Evolutionary conservation across 2,888 invertebrate species (phyloP).

Genomic region (Allolobophora icterica): DNA sequence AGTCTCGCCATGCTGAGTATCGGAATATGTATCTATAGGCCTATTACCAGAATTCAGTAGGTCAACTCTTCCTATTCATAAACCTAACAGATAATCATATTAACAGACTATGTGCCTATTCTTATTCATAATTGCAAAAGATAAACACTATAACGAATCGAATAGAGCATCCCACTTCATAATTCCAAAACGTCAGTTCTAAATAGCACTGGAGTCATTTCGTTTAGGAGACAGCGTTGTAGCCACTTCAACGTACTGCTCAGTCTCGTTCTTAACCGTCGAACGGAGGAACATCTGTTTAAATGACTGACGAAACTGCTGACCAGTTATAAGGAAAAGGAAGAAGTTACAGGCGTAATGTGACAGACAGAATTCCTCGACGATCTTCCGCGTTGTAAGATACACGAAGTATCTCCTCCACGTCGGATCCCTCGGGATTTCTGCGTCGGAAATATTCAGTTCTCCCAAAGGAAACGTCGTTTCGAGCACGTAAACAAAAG

Average conservation of each 20-base stretch:
- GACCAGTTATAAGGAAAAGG: constrained; percentile 56
- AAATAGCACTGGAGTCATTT: not conserved
- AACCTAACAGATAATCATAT: too few species aligned
- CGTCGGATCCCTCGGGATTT: constrained; percentile 51
- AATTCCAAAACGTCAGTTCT: not conserved
- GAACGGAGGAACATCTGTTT: not conserved
- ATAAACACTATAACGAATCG: too few species aligned
- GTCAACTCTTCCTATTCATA: too few species aligned
- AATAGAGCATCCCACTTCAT: too few species aligned
- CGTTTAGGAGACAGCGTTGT: not conserved
- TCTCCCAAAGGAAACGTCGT: constrained; percentile 53
- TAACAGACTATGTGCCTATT: too few species aligned
- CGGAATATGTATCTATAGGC: too few species aligned
- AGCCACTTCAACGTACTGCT: not conserved
- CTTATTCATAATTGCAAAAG: too few species aligned
- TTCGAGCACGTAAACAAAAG: constrained; percentile 59
- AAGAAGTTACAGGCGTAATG: constrained; percentile 60
- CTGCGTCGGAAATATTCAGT: constrained; percentile 48
- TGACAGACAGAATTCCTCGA: constrained; percentile 57
- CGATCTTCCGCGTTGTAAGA: constrained; percentile 52
- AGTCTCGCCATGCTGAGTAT: too few species aligned
- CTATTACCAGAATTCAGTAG: too few species aligned
- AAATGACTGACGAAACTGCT: constrained; percentile 51
- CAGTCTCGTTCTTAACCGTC: not conserved
- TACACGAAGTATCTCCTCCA: constrained; percentile 54